These are phyloP conservation scores for Atethmia centrago DNA, from an alignment of 2,888 invertebrate species.

Conservation along the genomic window DNA sequence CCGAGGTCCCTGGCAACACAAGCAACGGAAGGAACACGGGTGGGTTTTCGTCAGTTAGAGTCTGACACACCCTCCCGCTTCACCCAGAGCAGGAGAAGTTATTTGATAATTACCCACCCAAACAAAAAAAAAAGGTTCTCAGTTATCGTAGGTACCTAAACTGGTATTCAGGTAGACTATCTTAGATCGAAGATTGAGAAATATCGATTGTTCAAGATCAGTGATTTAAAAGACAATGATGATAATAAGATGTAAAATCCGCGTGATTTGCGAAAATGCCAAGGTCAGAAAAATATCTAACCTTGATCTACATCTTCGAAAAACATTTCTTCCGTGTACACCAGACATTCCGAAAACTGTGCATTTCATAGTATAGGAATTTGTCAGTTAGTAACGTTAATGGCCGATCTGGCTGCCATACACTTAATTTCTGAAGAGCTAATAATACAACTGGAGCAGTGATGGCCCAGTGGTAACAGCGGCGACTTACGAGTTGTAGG, in stretches of 20 bases:
- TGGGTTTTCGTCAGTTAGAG: no score
- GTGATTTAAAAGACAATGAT: constrained; percentile 3
- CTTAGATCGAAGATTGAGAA: background rate
- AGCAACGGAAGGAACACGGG: no score
- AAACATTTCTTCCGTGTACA: background rate
- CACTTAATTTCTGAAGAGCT: background rate
- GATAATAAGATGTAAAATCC: background rate
- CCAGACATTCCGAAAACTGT: background rate
- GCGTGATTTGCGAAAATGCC: background rate
- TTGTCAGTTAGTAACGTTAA: background rate
- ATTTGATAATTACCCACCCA: no score
- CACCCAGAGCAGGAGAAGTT: no score
- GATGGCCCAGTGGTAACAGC: no score
- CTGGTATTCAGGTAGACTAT: background rate
- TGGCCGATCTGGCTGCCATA: background rate
- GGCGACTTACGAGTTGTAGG: no score
- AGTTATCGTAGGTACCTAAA: background rate
- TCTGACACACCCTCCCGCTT: no score
- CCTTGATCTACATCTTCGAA: background rate
- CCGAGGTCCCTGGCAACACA: no score
- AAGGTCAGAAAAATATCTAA: background rate
- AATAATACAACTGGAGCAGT: no score
- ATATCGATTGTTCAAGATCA: constrained; percentile 3
- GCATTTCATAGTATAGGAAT: background rate
- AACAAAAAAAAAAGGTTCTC: no score